Evolutionary conservation across 30 jellyfish, hydroid and myxozoan species (phyloP).

Genomic region (Clytia hemisphaerica): DNA sequence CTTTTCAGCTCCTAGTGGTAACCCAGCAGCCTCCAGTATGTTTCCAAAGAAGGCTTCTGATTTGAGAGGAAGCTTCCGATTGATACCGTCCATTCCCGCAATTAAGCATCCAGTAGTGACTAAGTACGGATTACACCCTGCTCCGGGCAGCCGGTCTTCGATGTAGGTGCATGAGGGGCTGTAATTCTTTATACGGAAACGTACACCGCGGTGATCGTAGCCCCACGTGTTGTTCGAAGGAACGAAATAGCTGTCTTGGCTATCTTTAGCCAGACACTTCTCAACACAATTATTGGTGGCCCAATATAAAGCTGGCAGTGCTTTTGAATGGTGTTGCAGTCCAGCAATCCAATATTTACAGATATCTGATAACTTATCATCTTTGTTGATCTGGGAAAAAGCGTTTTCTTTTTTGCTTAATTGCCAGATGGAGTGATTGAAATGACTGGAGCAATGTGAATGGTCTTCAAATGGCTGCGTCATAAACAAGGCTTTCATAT

Average conservation of each 20-base stretch:
- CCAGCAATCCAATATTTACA: conserved; percentile 41
- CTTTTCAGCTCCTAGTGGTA: not conserved
- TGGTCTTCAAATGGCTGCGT: conserved; percentile 5
- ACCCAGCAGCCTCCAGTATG: no score
- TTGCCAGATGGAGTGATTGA: conserved; percentile 17
- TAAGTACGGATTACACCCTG: conserved; percentile 15
- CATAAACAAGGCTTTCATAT: not conserved
- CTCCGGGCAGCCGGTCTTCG: conserved; percentile 29
- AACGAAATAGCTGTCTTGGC: not conserved
- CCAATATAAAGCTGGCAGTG: conserved; percentile 5
- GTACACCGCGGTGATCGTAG: conserved; percentile 11
- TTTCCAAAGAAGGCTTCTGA: no score
- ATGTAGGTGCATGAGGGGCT: conserved; percentile 3
- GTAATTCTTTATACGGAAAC: conserved; percentile 12
- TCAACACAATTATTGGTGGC: conserved; percentile 23
- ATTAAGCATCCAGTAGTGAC: conserved; percentile 25
- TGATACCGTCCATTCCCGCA: conserved; percentile 36
- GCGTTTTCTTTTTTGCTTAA: not conserved
- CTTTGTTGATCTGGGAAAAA: not conserved
- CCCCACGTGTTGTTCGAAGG: conserved; percentile 31
- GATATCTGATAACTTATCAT: conserved; percentile 14
- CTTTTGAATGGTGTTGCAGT: conserved; percentile 5
- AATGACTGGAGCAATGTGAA: conserved; percentile 11
- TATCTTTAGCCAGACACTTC: no score
- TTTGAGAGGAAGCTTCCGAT: not conserved